These are phyloP conservation scores for Parus major DNA, from an alignment of 2,113 vertebrate genomes.

Conservation along the genomic window DNA sequence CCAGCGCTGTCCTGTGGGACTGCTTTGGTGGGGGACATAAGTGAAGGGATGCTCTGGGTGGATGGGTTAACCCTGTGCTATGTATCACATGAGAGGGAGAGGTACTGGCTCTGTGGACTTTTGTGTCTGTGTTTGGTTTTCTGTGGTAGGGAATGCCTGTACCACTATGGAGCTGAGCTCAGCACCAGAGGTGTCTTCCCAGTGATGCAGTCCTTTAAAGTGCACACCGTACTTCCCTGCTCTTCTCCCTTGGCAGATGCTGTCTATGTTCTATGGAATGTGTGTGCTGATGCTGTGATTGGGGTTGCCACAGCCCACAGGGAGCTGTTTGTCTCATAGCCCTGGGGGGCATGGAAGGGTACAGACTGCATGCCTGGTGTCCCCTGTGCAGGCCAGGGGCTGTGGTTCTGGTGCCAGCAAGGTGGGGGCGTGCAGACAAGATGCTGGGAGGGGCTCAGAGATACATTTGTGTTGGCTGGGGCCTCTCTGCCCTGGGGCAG, in stretches of 20 bases:
- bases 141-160: neutral
- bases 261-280: neutral
- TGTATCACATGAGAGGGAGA: neutral
- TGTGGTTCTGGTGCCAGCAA: neutral
- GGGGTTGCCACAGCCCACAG: neutral
- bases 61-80: neutral
- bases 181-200: neutral
- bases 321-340: neutral
- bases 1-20: rapidly evolving
- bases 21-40: neutral
- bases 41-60: neutral
- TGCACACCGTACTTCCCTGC: neutral
- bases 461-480: neutral
- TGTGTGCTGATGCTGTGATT: neutral
- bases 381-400: rapidly evolving
- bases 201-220: neutral
- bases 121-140: neutral
- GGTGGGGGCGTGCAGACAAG: neutral
- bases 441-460: neutral
- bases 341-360: neutral
- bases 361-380: rapidly evolving
- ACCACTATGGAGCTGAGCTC: neutral
- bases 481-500: neutral
- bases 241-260: neutral
- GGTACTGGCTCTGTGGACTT: neutral